These are phyloP conservation scores for Buathra laborator DNA, from an alignment of 2,888 invertebrate genomes.

Conservation along the genomic window DNA sequence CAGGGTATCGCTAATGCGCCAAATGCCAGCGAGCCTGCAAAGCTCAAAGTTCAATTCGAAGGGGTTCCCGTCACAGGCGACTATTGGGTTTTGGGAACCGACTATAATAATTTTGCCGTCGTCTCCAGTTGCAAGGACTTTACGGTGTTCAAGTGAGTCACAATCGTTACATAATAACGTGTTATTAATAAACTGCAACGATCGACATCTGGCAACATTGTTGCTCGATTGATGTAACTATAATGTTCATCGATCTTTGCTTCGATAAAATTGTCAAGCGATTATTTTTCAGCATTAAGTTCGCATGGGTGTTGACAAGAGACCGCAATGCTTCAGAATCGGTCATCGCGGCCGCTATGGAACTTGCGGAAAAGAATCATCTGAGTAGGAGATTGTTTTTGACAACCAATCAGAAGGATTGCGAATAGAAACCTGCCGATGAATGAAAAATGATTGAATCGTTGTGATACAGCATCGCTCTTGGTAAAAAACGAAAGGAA, in stretches of 20 bases:
- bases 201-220: neutral
- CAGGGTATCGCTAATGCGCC: slow-evolving; percentile 87
- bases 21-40: slow-evolving; percentile 73
- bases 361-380: slow-evolving; percentile 86
- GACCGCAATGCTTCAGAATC: slow-evolving; percentile 87
- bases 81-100: slow-evolving; percentile 89
- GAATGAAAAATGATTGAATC: neutral
- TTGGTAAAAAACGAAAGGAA: neutral
- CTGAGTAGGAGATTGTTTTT: slow-evolving; percentile 87
- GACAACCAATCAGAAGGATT: slow-evolving; percentile 88
- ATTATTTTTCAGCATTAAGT: slow-evolving; percentile 80
- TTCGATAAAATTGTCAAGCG: neutral
- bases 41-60: neutral
- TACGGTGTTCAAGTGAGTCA: neutral
- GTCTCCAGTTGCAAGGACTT: slow-evolving; percentile 87
- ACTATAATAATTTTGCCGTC: slow-evolving; percentile 88
- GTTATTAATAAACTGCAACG: neutral
- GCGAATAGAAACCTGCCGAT: slow-evolving; percentile 76
- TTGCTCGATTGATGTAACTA: neutral
- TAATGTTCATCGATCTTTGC: neutral
- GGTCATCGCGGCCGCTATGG: slow-evolving; percentile 87
- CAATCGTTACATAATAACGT: neutral
- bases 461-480: neutral
- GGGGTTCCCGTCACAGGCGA: slow-evolving; percentile 86
- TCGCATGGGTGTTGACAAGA: slow-evolving; percentile 89